Conservation (phyloP, 2,888 invertebrate species). For the Netelia fuscicornis region DNA sequence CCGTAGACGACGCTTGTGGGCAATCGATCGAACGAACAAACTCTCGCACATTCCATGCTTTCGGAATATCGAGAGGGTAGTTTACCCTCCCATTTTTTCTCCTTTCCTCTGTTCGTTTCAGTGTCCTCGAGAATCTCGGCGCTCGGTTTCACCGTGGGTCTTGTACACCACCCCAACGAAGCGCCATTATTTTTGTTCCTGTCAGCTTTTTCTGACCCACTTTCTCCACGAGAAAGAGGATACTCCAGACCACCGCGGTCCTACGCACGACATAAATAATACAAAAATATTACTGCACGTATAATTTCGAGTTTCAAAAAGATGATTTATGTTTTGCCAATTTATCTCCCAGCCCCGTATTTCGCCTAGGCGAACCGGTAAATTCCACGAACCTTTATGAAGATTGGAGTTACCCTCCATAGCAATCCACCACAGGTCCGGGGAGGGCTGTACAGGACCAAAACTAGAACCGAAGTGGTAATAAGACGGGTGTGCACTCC, state of each 20-base stretch:
- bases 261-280: too few species aligned
- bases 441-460: conserved; percentile 78
- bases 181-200: conserved; percentile 43
- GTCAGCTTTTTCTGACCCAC: conserved; percentile 25
- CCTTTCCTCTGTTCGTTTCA: neutral
- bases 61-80: conserved; percentile 46
- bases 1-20: conserved; percentile 11
- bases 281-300: too few species aligned
- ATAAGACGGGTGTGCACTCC: conserved; percentile 78
- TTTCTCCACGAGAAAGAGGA: too few species aligned
- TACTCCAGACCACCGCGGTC: neutral
- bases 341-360: too few species aligned
- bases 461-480: conserved; percentile 82
- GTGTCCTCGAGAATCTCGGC: conserved; percentile 29
- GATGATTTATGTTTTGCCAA: too few species aligned
- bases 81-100: conserved; percentile 31
- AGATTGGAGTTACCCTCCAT: conserved; percentile 23
- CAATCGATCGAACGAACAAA: conserved; percentile 50
- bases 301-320: too few species aligned
- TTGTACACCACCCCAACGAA: conserved; percentile 27
- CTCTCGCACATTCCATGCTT: conserved; percentile 26
- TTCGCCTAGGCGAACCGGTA: neutral
- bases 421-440: conserved; percentile 78
- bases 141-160: conserved; percentile 12
- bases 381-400: neutral